Conservation (phyloP, 2,888 invertebrate species). For the Lycophotia porphyrea region DNA sequence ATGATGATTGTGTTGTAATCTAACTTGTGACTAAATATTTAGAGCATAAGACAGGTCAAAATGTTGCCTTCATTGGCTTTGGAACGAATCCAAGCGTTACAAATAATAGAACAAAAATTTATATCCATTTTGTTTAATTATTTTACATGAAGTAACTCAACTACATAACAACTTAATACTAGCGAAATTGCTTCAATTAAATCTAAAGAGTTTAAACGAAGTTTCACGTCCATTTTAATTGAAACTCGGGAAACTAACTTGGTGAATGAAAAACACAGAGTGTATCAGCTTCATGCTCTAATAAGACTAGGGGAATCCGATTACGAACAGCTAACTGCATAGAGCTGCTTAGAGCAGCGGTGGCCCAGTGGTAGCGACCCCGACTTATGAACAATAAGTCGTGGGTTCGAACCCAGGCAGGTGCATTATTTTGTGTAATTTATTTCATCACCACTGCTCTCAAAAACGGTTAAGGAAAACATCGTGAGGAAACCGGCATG, state of each 20-base stretch:
- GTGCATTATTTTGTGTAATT: too few species aligned
- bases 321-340: constrained; percentile 6
- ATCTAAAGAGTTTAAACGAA: constrained; percentile 47
- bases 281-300: constrained; percentile 13
- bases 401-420: too few species aligned
- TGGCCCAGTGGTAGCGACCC: too few species aligned
- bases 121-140: constrained; percentile 33
- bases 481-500: too few species aligned
- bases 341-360: too few species aligned
- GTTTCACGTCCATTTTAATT: constrained; percentile 53
- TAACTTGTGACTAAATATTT: neutral
- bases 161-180: constrained; percentile 32
- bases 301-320: constrained; percentile 18
- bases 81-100: constrained; percentile 26
- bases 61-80: neutral
- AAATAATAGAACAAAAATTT: constrained; percentile 3
- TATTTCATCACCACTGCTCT: too few species aligned
- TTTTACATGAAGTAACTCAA: constrained; percentile 38
- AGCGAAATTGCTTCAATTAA: constrained; percentile 40
- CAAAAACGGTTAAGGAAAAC: too few species aligned
- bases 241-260: constrained; percentile 36
- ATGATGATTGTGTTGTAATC: neutral
- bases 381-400: too few species aligned
- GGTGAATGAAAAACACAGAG: constrained; percentile 42
- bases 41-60: neutral